Base-by-base conservation (phyloP, 2,113 vertebrate genomes). In the Taurulus bubalis region DNA sequence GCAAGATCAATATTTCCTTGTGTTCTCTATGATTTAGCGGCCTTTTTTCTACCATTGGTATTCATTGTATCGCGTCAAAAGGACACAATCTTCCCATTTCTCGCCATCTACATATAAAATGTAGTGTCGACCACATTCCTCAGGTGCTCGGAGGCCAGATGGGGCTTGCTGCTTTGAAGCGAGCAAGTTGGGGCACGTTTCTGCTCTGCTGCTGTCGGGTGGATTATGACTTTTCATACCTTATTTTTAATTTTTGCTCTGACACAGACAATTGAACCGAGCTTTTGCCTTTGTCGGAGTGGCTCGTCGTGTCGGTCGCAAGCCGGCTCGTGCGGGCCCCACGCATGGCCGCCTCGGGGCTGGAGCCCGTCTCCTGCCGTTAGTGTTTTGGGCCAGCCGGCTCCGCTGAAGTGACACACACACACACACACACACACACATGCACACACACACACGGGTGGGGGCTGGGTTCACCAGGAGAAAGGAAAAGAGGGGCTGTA, bases 121-220 rank as follows among this genome's bases (percentile, higher is more conserved):
- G 10, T 36, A 8, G 45, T 28, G 14, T 11, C n/a, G 45, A 60
- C 55, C 9, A 6, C 89, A 92, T 93, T 92, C 91, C 84, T 85
- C 63, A 56, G 62, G 78, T 67, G 67, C 65, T 84, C 2, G 24
- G 49, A 77, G 62, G 68, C 88, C 80, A 83, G 85, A 81, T 28
- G 51, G 36, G 65, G 6, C 90, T 68, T 84, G 86, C 64, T 67
- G 73, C 74, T 59, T 56, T 74, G 51, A 84, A 81, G 60, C 10
- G 24, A 80, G 73, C 91, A 83, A 91, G 92, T 93, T 32, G 6
- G 83, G 63, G 90, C 91, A 90, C 64, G 90, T 90, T 85, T 53
- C 40, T 84, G 71, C 76, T 55, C 11, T 20, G 69, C 42, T 63
- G 53, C 85, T 30, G 20, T 12, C 55, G 71, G 63, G 11, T 8